Base-by-base conservation (phyloP, 2,888 invertebrate genomes). In the Dicycla oo region DNA sequence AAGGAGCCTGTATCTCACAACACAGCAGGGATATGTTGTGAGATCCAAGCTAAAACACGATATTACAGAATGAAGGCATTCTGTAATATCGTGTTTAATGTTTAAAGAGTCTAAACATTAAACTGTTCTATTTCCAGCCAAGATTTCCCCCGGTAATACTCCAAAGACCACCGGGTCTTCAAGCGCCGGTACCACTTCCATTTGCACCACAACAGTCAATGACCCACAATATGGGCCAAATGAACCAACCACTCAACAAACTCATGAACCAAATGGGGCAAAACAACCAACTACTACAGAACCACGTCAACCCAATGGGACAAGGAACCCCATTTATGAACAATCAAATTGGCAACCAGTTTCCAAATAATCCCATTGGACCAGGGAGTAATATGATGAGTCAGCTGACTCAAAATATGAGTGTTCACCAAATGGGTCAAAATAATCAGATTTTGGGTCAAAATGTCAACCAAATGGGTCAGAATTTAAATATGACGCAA, bases 91-190 rank as follows among this genome's bases (percentile, higher is more conserved):
- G 5, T 43, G 5, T 43, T 43, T 15, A 5, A 15, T 43, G 3
- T 43, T 43, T 15, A 15, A 43, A 43, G 15, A 15, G 43, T 43
- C n/a, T n/a, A n/a, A 18, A 43, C 43, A 15, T 43, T 43, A 43
- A 43, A 1, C 18, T 43, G 6, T 49, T 49, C 53, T 15, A 26
- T 26, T 91, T 88, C 2, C 90, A 96, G 96, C 95, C 95, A 58
- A 90, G 96, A 85, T 96, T 93, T 88, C 95, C 95, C 40, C 92
- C 94, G 1, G 94, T 96, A 2, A 95, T 96, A 51, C 88, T 96
- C 0, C 96, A 96, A 87, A 88, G 95, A 71, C 95, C 95, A 0
- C 95, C 95, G 0, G 95, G 95, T 0, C 86, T 96, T 0, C 94
- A 94, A 76, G 95, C 94, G 4, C 95, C 95, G 0, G 91, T 95